Evolutionary conservation across 2,113 vertebrate genomes (phyloP).

Genomic region (Phrynosoma blainvillii): DNA sequence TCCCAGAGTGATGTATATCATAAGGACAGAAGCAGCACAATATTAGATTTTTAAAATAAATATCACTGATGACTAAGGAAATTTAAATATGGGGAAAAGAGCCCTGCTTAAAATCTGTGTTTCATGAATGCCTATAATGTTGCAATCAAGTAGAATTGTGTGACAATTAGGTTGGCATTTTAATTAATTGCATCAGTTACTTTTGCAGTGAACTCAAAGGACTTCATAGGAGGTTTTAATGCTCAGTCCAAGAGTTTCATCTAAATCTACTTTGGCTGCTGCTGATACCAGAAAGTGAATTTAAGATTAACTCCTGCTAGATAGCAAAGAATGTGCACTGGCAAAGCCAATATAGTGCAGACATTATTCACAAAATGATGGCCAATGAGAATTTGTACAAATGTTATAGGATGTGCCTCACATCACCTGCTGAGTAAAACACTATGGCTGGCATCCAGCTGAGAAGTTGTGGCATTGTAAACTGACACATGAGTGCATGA

Average conservation of each 20-base stretch:
- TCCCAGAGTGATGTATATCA: background rate
- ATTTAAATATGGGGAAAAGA: background rate
- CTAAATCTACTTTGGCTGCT: background rate
- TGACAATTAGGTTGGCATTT: background rate
- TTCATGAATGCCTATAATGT: background rate
- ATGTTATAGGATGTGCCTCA: no score
- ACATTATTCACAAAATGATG: background rate
- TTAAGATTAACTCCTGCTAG: background rate
- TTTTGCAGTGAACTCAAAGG: constrained; percentile 21
- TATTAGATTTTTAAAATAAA: background rate
- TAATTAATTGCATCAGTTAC: constrained; percentile 9
- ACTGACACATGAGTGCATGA: no score
- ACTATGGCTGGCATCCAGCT: no score
- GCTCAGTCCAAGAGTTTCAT: background rate
- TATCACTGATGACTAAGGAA: background rate
- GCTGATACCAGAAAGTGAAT: background rate
- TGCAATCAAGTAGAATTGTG: background rate
- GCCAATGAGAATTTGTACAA: background rate
- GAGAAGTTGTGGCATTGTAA: no score
- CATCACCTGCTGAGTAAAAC: background rate
- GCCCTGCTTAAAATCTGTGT: background rate
- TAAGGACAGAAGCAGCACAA: background rate
- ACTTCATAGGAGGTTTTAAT: constrained; percentile 7
- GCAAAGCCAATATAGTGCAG: background rate
- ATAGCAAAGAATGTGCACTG: background rate